phyloP scores from a whole-genome alignment of 2,797 vertebrate species.

The Xerus rutilus region DNA sequence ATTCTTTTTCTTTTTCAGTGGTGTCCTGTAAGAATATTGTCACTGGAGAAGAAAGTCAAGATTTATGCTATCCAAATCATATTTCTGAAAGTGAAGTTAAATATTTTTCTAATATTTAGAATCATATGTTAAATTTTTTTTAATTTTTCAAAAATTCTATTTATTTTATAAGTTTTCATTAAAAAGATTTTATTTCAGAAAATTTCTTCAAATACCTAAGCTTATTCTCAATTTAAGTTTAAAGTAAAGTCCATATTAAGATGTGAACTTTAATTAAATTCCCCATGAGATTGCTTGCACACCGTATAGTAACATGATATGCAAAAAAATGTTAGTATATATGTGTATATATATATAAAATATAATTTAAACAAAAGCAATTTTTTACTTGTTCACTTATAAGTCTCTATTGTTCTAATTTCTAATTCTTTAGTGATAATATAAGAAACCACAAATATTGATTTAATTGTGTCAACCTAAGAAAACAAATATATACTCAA shows the following conservation, averaged over 20 bases:
- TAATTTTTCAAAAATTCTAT: slow-evolving; percentile 11
- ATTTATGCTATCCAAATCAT: background rate
- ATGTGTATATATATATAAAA: background rate
- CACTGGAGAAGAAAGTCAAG: slow-evolving; percentile 12
- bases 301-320: background rate
- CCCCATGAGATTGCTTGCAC: background rate
- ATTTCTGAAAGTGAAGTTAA: slow-evolving; percentile 40
- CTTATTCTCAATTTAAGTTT: slow-evolving; percentile 10
- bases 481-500: slow-evolving; percentile 49
- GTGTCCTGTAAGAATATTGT: background rate
- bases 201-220: slow-evolving; percentile 11
- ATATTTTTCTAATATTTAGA: slow-evolving; percentile 39
- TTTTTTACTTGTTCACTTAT: slow-evolving; percentile 13
- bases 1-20: background rate
- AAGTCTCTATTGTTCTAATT: background rate
- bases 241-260: slow-evolving; percentile 37
- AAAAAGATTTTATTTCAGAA: background rate
- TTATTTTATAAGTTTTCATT: slow-evolving; percentile 10
- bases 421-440: background rate
- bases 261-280: slow-evolving; percentile 24
- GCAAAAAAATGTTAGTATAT: background rate
- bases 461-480: slow-evolving; percentile 24
- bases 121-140: background rate
- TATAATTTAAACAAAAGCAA: slow-evolving; percentile 45
- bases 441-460: slow-evolving; percentile 26